phyloP scores from a whole-genome alignment of 2,888 invertebrate genomes.

The Stenchaetothrips biformis region DNA sequence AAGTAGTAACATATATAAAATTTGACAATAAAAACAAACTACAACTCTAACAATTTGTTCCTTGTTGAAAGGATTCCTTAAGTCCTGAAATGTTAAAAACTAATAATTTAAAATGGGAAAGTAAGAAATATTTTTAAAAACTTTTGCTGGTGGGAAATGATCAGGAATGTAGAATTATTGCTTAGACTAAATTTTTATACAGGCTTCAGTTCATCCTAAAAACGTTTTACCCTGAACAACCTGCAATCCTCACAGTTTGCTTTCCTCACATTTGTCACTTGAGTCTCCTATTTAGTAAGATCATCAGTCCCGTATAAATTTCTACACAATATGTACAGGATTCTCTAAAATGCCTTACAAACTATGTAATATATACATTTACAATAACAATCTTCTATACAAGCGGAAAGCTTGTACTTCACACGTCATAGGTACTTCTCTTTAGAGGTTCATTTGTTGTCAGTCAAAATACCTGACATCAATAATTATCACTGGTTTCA shows the following conservation, averaged over 20 bases:
- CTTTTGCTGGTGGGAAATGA: too few relatives aligned
- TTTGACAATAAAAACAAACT: slow-evolving; percentile 24
- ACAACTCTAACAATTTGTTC: slow-evolving; percentile 1
- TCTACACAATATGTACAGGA: slow-evolving; percentile 7
- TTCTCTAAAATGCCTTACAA: background rate
- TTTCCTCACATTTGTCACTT: background rate
- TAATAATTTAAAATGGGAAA: background rate
- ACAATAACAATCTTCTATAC: slow-evolving; percentile 3
- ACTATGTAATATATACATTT: slow-evolving; percentile 26
- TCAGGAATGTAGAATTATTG: background rate
- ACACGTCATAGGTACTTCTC: background rate
- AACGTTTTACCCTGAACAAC: background rate
- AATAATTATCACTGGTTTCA: slow-evolving; percentile 26
- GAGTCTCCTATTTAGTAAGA: background rate
- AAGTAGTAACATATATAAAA: slow-evolving; percentile 22
- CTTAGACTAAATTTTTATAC: background rate
- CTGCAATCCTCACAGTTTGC: background rate
- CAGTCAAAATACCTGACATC: slow-evolving; percentile 1
- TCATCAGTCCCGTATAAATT: background rate
- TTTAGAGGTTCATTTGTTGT: background rate
- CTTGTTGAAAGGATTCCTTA: background rate
- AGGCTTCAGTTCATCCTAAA: background rate
- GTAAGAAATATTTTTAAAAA: background rate
- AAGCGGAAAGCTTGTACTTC: background rate
- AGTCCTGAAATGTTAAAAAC: background rate